Percentiles rank a stretch among this genome's conserved stretches.
These are phyloP conservation scores for Celastrina argiolus DNA, from an alignment of 2,888 invertebrate species.

Conservation along the genomic window DNA sequence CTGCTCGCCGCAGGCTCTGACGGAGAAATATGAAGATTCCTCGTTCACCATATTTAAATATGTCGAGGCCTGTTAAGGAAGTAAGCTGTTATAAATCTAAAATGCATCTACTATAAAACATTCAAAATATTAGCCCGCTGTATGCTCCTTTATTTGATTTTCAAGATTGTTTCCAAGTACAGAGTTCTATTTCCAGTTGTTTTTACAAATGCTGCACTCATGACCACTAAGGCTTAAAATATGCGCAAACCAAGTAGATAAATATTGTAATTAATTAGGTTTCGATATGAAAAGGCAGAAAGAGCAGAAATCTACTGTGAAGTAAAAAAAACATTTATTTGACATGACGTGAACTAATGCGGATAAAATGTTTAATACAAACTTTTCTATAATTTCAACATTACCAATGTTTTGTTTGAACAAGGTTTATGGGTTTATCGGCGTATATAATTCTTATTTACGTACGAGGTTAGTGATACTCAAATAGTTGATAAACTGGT, in stretches of 20 bases:
- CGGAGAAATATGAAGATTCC: slow-evolving; percentile 69
- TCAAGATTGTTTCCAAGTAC: too few species aligned
- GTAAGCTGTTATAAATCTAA: neutral
- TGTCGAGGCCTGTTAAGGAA: slow-evolving; percentile 67
- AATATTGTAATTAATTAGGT: too few species aligned
- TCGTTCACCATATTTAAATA: slow-evolving; percentile 68
- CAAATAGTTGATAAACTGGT: neutral
- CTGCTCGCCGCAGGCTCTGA: slow-evolving; percentile 62
- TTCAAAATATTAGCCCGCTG: too few species aligned
- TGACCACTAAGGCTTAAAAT: too few species aligned
- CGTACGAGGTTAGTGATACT: neutral
- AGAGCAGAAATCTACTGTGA: neutral
- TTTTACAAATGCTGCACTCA: too few species aligned
- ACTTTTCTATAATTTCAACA: neutral
- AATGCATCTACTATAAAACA: neutral
- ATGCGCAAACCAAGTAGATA: too few species aligned
- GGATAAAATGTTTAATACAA: neutral
- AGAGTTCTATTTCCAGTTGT: too few species aligned
- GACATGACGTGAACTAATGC: neutral
- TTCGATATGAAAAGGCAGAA: neutral
- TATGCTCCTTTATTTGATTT: too few species aligned
- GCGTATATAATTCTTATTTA: neutral
- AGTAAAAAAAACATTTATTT: neutral
- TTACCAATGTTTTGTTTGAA: neutral
- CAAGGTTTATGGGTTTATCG: neutral